phyloP scores from a whole-genome alignment of 1,140 invertebrate genomes.

The Ericerus pela region DNA sequence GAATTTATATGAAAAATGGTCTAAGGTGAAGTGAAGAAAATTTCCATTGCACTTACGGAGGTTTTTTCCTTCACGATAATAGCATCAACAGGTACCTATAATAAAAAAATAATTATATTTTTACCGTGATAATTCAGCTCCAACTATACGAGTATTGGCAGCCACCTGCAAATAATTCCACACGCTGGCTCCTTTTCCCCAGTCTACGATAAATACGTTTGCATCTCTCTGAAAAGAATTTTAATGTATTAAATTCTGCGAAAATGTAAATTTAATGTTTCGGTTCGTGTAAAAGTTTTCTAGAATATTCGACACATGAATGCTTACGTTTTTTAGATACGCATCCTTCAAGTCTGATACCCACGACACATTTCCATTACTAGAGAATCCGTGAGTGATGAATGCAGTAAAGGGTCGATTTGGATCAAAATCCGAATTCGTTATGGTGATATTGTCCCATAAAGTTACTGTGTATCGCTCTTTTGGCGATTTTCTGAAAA shows the following conservation, averaged over 20 bases:
- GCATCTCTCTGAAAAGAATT: conserved; percentile 25
- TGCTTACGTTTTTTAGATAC: conserved; percentile 24
- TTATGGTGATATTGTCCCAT: conserved; percentile 22
- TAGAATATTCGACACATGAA: not conserved
- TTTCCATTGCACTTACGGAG: too few species aligned
- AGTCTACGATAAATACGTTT: conserved; percentile 31
- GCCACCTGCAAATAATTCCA: conserved; percentile 29
- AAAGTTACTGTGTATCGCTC: conserved; percentile 15
- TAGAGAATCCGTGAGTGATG: conserved; percentile 26
- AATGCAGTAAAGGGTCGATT: conserved; percentile 20
- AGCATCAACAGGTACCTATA: too few species aligned
- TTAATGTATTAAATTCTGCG: not conserved
- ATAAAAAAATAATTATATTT: too few species aligned
- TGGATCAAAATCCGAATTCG: conserved; percentile 20
- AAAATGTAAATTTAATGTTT: not conserved
- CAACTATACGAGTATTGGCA: conserved; percentile 32
- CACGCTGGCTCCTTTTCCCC: conserved; percentile 28
- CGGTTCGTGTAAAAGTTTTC: not conserved
- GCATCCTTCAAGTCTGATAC: conserved; percentile 23
- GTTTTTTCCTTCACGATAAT: too few species aligned
- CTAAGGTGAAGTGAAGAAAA: too few species aligned
- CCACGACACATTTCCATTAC: conserved; percentile 22
- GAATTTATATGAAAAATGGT: too few species aligned
- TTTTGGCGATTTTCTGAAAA: conserved; percentile 16
- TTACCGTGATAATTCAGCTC: conserved; percentile 23